phyloP scores from a whole-genome alignment of 2,888 invertebrate genomes.

The Dryobota labecula region DNA sequence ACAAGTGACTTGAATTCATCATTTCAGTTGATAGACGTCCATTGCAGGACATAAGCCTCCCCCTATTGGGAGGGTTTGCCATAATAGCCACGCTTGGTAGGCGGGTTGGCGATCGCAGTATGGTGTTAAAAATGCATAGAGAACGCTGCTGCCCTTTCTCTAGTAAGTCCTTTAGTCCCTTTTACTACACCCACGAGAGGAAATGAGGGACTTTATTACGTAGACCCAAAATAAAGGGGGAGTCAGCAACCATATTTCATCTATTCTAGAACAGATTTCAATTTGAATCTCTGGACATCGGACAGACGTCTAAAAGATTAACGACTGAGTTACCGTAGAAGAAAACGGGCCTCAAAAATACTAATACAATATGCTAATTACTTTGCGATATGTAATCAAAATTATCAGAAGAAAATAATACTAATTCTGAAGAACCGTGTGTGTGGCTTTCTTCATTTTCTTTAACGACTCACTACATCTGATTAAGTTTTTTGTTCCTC shows the following conservation, averaged over 20 bases:
- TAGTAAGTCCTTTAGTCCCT: too few relatives aligned
- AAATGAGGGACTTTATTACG: too few relatives aligned
- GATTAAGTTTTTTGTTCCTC: slow-evolving; percentile 55
- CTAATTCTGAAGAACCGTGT: slow-evolving; percentile 30
- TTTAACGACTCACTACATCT: slow-evolving; percentile 48
- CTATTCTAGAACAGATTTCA: not conserved
- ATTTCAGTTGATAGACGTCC: too few relatives aligned
- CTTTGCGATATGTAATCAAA: slow-evolving; percentile 14
- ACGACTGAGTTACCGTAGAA: not conserved
- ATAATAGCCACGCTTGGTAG: too few relatives aligned
- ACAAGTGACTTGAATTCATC: not conserved
- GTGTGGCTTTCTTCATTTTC: slow-evolving; percentile 45
- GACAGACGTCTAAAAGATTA: not conserved
- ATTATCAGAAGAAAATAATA: slow-evolving; percentile 28
- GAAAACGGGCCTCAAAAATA: not conserved
- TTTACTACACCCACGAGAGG: too few relatives aligned
- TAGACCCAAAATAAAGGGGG: too few relatives aligned
- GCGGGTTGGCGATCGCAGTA: too few relatives aligned
- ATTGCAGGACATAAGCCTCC: too few relatives aligned
- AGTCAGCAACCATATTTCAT: too few relatives aligned
- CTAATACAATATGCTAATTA: slow-evolving; percentile 18
- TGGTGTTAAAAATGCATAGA: too few relatives aligned
- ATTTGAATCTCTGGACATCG: not conserved
- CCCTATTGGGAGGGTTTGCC: too few relatives aligned
- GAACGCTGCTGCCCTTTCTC: too few relatives aligned